Evolutionary conservation across 2,888 invertebrate species (phyloP).

Genomic region (Drosophila glabriapex): DNA sequence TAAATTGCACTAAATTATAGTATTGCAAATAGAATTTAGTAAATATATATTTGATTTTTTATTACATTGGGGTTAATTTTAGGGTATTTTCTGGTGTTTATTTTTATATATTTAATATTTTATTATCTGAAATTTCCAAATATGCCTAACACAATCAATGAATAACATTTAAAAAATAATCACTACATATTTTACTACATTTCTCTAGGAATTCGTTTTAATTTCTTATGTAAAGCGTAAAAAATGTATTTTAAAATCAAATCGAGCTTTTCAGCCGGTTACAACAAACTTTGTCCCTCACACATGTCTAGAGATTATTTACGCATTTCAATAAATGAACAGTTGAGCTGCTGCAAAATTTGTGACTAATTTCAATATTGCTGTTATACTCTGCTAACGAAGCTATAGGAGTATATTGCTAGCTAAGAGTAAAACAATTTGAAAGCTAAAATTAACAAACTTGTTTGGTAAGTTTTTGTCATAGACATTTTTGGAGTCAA

Average conservation of each 20-base stretch:
- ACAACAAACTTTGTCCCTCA: background rate
- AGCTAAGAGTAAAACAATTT: background rate
- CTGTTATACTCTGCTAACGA: background rate
- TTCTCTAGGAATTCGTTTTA: background rate
- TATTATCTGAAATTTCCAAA: background rate
- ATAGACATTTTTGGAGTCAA: background rate
- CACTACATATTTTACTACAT: background rate
- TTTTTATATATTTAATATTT: background rate
- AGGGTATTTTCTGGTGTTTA: background rate
- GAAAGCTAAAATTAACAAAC: background rate
- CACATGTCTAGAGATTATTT: background rate
- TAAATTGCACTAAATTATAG: background rate
- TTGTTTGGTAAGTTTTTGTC: background rate
- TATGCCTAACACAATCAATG: background rate
- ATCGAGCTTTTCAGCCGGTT: background rate
- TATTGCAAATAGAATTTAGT: background rate
- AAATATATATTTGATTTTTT: background rate
- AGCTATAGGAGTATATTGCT: background rate
- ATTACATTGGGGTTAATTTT: background rate
- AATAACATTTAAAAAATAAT: background rate
- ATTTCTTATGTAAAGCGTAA: background rate
- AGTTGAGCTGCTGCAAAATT: background rate
- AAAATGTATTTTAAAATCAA: background rate
- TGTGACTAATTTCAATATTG: background rate
- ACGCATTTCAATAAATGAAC: background rate